Evolutionary conservation across 2,888 invertebrate species (phyloP).

Genomic region (Epirrhoe tristata): DNA sequence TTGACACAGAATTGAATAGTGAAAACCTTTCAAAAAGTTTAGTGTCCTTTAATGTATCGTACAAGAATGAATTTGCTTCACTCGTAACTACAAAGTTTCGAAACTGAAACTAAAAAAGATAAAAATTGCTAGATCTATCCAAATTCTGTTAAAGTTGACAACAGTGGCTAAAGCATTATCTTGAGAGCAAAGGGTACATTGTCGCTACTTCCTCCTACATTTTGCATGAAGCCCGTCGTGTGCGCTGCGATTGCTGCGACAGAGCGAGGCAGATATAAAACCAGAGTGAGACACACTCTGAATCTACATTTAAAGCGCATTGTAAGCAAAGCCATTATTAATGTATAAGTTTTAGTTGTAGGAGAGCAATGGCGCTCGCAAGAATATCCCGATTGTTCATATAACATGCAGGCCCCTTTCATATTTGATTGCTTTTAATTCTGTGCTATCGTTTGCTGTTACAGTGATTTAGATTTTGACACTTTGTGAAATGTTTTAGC

Average conservation of each 20-base stretch:
- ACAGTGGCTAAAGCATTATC: slow-evolving; percentile 66
- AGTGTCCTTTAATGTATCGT: no score
- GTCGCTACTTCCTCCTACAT: slow-evolving; percentile 74
- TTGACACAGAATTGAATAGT: no score
- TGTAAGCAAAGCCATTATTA: slow-evolving; percentile 85
- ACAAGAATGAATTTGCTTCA: no score
- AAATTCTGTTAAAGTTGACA: slow-evolving; percentile 22
- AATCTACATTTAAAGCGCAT: slow-evolving; percentile 85
- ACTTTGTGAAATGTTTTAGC: neutral
- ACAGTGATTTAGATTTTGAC: slow-evolving; percentile 22
- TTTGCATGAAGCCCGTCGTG: slow-evolving; percentile 74
- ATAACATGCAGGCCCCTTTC: slow-evolving; percentile 79
- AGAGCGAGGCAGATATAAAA: slow-evolving; percentile 52
- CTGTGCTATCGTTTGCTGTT: slow-evolving; percentile 66
- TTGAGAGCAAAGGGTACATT: slow-evolving; percentile 70
- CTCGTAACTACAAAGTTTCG: no score
- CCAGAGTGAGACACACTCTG: slow-evolving; percentile 65
- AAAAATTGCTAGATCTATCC: neutral
- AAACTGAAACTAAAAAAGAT: neutral
- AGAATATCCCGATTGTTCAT: slow-evolving; percentile 73
- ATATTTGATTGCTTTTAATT: slow-evolving; percentile 85
- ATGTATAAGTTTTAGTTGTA: slow-evolving; percentile 84
- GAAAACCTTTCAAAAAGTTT: no score
- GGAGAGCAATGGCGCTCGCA: slow-evolving; percentile 74
- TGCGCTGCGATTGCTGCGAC: slow-evolving; percentile 53